Evolutionary conservation across 2,888 invertebrate species (phyloP), one percentile per base, ranked within the genome.

Genomic region (Nysson spinosus): DNA sequence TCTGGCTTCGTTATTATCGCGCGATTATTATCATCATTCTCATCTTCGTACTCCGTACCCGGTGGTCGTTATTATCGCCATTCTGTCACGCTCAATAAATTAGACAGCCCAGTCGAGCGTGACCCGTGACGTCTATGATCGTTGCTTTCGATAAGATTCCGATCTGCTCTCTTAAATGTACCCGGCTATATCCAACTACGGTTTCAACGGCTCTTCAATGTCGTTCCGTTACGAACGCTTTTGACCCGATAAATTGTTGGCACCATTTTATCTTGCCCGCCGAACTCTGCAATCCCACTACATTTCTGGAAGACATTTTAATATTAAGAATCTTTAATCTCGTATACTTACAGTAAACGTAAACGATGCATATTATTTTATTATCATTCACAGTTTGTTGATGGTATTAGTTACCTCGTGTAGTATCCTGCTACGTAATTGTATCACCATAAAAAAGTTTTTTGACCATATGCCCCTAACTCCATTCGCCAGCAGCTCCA

Each of bases 71-170:
- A 43, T 75, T 72, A 69, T 64, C 66, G 62, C 57, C 52, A 47
- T 58, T 55, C 55, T 66, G 69, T 72, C 69, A 58, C 65, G 60
- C 69, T 60, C 67, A 69, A 79, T 72, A 73, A 79, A 80, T 80
- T 75, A 69, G 75, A 68, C 67, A 32, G 61, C 58, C 72, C 51
- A 50, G 58, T 63, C 70, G 61, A 57, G 60, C 47, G 56, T 64
- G 57, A 61, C 57, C 67, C 63, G 39, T 35, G 43, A 47, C 50
- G 24, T 26, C 58, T 46, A 49, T 39, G 73, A 73, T 74, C 61
- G 44, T 16, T 22, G 19, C 14, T 4, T 11, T 6, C 51, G 71
- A 71, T 69, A 74, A 75, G 75, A 74, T 74, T 55, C 39, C 44
- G 40, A 74, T 64, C 73, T 73, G 24, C 24, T 26, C n/a, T n/a